A percentile compares a stretch with the other conserved stretches of the same genome.
These are phyloP conservation scores for Neostethus bicornis DNA, from an alignment of 2,797 vertebrate genomes.

Conservation along the genomic window DNA sequence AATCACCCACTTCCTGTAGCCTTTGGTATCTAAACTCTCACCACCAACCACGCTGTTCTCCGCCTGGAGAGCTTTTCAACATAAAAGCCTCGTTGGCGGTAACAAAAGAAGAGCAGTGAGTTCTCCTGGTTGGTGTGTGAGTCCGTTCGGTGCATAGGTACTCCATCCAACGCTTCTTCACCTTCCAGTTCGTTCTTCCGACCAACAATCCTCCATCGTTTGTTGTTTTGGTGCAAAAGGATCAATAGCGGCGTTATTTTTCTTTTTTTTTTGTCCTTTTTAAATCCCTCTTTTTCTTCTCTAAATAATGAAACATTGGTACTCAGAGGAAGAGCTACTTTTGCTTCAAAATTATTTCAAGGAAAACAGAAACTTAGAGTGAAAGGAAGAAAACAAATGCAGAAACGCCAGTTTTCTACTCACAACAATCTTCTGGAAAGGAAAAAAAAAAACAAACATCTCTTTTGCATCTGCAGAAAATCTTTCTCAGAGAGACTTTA, in stretches of 20 bases:
- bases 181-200: conserved; percentile 46
- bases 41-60: conserved; percentile 41
- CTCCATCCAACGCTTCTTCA: conserved; percentile 53
- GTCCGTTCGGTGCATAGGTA: conserved; percentile 66
- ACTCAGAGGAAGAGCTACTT: conserved; percentile 76
- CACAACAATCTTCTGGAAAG: conserved; percentile 79
- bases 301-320: conserved; percentile 74
- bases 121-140: conserved; percentile 59
- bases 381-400: conserved; percentile 78
- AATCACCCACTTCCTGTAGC: conserved; percentile 60
- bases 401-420: conserved; percentile 78
- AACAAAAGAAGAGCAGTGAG: conserved; percentile 39
- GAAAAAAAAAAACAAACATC: conserved; percentile 78
- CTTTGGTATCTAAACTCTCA: conserved; percentile 74
- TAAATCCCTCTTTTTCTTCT: conserved; percentile 57
- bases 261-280: conserved; percentile 65
- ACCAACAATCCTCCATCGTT: conserved; percentile 52
- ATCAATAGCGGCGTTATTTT: conserved; percentile 67
- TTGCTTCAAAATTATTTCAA: conserved; percentile 80
- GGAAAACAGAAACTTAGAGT: conserved; percentile 72
- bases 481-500: conserved; percentile 74
- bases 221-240: conserved; percentile 71
- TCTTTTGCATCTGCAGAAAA: conserved; percentile 78
- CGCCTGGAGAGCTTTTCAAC: conserved; percentile 51
- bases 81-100: conserved; percentile 54